These are phyloP conservation scores for Speoplatyrhinus poulsoni DNA, from an alignment of 2,113 vertebrate genomes.

Conservation along the genomic window DNA sequence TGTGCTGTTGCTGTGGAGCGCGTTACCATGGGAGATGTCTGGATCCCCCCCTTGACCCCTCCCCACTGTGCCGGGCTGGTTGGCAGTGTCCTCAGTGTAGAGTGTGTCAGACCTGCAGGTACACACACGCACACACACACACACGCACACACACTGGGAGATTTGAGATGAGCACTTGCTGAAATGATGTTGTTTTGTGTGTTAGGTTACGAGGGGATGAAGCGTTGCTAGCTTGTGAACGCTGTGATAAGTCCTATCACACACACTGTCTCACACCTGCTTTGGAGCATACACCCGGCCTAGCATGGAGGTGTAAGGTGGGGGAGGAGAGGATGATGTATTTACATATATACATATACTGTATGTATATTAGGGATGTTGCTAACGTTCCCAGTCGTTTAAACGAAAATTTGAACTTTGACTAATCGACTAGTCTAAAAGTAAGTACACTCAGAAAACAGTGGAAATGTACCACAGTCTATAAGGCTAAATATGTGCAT, in stretches of 20 bases:
- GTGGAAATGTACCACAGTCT: too few relatives aligned
- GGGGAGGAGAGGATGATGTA: background rate
- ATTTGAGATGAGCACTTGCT: background rate
- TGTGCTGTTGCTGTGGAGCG: slow-evolving; percentile 94
- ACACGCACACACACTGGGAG: background rate
- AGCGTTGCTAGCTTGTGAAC: slow-evolving; percentile 91
- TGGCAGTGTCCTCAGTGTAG: slow-evolving; percentile 97
- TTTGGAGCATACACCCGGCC: slow-evolving; percentile 85
- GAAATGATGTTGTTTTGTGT: background rate
- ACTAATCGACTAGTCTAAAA: too few relatives aligned
- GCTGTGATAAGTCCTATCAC: slow-evolving; percentile 96
- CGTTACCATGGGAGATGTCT: slow-evolving; percentile 93
- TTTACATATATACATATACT: too few relatives aligned
- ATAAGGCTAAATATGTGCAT: too few relatives aligned
- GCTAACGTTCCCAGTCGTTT: too few relatives aligned
- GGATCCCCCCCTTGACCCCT: slow-evolving; percentile 80
- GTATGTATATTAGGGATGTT: too few relatives aligned
- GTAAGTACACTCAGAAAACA: too few relatives aligned
- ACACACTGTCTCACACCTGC: slow-evolving; percentile 91
- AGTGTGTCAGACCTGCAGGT: slow-evolving; percentile 97
- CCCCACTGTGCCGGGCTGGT: slow-evolving; percentile 87
- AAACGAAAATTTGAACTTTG: too few relatives aligned
- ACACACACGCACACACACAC: slow-evolving; percentile 6
- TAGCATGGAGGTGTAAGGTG: slow-evolving; percentile 95
- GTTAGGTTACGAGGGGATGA: slow-evolving; percentile 87